Evolutionary conservation across 2,888 invertebrate genomes (phyloP), one percentile per base, ranked within the genome.

Genomic region (Suillia variegata): DNA sequence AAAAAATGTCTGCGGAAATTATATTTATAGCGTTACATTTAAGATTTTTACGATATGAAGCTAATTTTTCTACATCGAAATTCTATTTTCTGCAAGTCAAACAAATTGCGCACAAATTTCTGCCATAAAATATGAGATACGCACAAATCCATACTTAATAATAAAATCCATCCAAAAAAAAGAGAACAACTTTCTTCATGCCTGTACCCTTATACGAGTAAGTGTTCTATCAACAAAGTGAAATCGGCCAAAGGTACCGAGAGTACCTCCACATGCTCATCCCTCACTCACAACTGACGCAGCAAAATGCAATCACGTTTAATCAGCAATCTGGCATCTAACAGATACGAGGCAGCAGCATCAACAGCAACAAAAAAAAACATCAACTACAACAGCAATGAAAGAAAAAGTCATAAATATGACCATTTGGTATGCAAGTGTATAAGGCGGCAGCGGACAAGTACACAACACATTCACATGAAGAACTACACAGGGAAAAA

Each of bases 221-320:
- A n/a, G n/a, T n/a, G n/a, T n/a, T n/a, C n/a, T n/a, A n/a, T n/a
- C n/a, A n/a, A n/a, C n/a, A n/a, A n/a, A n/a, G n/a, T n/a, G n/a
- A n/a, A n/a, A n/a, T n/a, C n/a, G n/a, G n/a, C n/a, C n/a, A n/a
- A n/a, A n/a, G n/a, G n/a, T 26, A 22, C 65, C 67, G 48, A 56
- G 57, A 26, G 45, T 31, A 50, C 15, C n/a, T 13, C n/a, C n/a
- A n/a, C 38, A n/a, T 45, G 18, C 45, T 45, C 38, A 38, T 10
- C 38, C 38, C 6, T 10, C 20, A 20, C 17, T 18, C 45, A 66
- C 54, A 62, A 72, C 73, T 75, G 76, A 75, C 74, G 68, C 77
- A 76, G 76, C 76, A 75, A 74, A 70, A 69, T 70, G 70, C 70
- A 75, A 76, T 76, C 71, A 74, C 73, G 70, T 78, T 75, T 77